A percentile compares a stretch with the other conserved stretches of the same genome.
phyloP scores from a whole-genome alignment of 2,113 vertebrate genomes.

The Sinocyclocheilus rhinocerous region DNA sequence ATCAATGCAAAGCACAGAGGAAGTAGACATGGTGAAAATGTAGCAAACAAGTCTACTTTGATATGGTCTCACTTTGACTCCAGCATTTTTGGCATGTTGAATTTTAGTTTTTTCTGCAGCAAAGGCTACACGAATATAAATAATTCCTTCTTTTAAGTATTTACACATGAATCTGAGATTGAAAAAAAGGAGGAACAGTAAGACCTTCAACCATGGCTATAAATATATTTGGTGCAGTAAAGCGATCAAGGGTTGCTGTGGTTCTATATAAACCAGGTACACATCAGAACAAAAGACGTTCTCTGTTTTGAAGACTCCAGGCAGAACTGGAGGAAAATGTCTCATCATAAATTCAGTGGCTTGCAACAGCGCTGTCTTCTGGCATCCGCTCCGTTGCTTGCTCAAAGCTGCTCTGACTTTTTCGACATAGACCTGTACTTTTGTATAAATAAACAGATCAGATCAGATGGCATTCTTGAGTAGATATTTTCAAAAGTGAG shows the following conservation, averaged over 20 bases:
- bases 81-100: neutral
- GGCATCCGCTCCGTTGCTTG: neutral
- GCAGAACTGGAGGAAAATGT: slow-evolving; percentile 17
- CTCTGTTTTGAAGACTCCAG: slow-evolving; percentile 24
- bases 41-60: slow-evolving; percentile 16
- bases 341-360: slow-evolving; percentile 37
- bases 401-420: neutral
- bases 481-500: slow-evolving; percentile 45
- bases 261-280: slow-evolving; percentile 11
- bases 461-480: slow-evolving; percentile 48
- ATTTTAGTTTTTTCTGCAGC: neutral
- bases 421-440: slow-evolving; percentile 16
- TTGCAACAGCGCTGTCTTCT: slow-evolving; percentile 18
- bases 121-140: neutral
- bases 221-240: slow-evolving; percentile 5
- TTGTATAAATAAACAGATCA: slow-evolving; percentile 51
- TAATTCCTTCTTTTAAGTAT: neutral
- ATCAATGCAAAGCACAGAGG: slow-evolving; percentile 14
- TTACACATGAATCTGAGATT: slow-evolving; percentile 13
- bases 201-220: neutral
- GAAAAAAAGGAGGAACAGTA: neutral
- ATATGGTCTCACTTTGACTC: neutral
- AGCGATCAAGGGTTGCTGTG: neutral
- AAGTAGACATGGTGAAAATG: slow-evolving; percentile 4
- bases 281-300: neutral